phyloP scores from a whole-genome alignment of 2,888 invertebrate species.

The Lepidonotus clava region DNA sequence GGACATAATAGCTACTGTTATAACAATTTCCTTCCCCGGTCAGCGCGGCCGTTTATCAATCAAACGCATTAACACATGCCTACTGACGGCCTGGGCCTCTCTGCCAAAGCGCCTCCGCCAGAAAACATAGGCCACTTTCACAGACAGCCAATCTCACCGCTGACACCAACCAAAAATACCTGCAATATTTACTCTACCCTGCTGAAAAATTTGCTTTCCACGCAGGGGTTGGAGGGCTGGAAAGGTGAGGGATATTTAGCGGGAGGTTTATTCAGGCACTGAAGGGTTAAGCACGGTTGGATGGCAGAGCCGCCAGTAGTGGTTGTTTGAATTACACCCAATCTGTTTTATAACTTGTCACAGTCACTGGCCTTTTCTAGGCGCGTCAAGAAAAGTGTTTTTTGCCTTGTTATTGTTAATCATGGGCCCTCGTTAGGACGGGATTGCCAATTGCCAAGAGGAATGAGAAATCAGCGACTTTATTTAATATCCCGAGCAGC shows the following conservation, averaged over 20 bases:
- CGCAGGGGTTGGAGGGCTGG: too few relatives aligned
- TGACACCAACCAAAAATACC: too few relatives aligned
- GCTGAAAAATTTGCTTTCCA: too few relatives aligned
- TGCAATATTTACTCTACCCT: too few relatives aligned
- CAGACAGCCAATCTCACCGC: too few relatives aligned
- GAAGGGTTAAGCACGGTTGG: too few relatives aligned
- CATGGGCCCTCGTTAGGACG: neutral
- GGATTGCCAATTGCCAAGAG: neutral
- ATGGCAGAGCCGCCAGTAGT: neutral
- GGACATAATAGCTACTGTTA: conserved; percentile 50
- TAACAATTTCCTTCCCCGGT: conserved; percentile 47
- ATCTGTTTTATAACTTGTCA: conserved; percentile 11
- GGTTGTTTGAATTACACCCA: neutral
- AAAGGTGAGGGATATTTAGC: too few relatives aligned
- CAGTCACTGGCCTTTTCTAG: neutral
- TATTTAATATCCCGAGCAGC: neutral
- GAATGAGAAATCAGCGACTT: neutral
- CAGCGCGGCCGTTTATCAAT: conserved; percentile 41
- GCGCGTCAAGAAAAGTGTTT: neutral
- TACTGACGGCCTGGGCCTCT: neutral
- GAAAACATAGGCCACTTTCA: neutral
- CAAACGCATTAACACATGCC: conserved; percentile 50
- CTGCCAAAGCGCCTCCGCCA: neutral
- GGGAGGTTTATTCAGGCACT: too few relatives aligned
- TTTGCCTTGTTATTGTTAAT: neutral